Conservation (phyloP, 2,797 vertebrate species). For the Coilia nasus region DNA sequence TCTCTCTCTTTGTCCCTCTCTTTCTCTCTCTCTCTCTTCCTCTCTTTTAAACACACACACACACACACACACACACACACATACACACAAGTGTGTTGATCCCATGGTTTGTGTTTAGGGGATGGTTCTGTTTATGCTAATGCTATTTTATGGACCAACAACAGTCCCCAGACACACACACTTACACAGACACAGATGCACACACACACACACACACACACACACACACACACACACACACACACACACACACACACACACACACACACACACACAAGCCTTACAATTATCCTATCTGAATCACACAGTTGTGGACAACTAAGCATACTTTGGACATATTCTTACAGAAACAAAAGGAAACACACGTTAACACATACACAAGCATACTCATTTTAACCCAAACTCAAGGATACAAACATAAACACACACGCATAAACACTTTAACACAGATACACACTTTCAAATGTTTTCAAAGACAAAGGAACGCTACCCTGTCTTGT, state of each 20-base stretch:
- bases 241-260: slow-evolving; percentile 3
- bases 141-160: not conserved
- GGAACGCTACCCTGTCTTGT: too few species aligned
- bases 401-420: not conserved
- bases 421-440: not conserved
- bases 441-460: too few species aligned
- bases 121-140: not conserved
- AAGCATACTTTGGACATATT: too few species aligned
- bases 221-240: not conserved
- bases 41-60: not conserved
- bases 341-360: not conserved
- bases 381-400: not conserved
- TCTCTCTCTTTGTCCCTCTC: too few species aligned
- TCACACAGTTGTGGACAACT: not conserved
- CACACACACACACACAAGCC: not conserved
- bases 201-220: not conserved
- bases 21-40: too few species aligned
- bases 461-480: too few species aligned
- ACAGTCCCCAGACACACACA: not conserved
- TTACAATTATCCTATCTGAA: not conserved
- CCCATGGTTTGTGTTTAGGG: not conserved
- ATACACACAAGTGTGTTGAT: not conserved
- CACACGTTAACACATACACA: not conserved
- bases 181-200: not conserved
- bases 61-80: not conserved